Evolutionary conservation across 2,888 invertebrate species (phyloP).

Genomic region (Teleiodes luculella): DNA sequence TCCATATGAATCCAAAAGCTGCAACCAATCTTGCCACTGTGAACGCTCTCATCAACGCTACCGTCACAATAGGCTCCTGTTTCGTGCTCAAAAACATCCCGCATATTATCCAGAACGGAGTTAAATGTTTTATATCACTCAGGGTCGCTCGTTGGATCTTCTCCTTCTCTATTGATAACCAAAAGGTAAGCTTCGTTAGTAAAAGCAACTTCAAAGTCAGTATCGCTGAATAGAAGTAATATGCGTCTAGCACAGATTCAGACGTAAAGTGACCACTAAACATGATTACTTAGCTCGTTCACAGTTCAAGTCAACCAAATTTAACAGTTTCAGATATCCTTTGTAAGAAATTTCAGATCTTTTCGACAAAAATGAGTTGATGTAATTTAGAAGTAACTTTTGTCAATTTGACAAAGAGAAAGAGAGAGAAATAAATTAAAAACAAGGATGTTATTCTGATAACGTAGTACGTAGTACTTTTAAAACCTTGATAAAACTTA

Average conservation of each 20-base stretch:
- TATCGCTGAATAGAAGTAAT: constrained; percentile 30
- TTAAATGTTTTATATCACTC: constrained; percentile 49
- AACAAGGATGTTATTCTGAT: no score
- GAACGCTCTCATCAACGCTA: constrained; percentile 36
- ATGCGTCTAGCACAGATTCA: constrained; percentile 3
- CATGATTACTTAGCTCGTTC: neutral
- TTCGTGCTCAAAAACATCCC: constrained; percentile 47
- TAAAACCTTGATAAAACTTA: no score
- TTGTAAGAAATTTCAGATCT: no score
- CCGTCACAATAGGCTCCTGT: constrained; percentile 34
- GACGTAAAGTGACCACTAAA: neutral
- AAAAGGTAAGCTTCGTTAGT: neutral
- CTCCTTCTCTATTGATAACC: constrained; percentile 18
- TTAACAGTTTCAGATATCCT: no score
- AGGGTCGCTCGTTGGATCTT: constrained; percentile 43
- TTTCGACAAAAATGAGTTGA: no score
- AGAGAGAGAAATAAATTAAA: no score
- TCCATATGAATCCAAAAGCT: constrained; percentile 35
- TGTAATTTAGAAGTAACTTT: no score
- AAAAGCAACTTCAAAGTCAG: constrained; percentile 31
- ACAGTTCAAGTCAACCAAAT: neutral
- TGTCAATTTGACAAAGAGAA: no score
- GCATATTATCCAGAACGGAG: constrained; percentile 55
- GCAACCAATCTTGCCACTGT: constrained; percentile 38
- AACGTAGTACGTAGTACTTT: no score